These are phyloP conservation scores for Tetanocera ferruginea DNA, from an alignment of 2,888 invertebrate species.

Conservation along the genomic window DNA sequence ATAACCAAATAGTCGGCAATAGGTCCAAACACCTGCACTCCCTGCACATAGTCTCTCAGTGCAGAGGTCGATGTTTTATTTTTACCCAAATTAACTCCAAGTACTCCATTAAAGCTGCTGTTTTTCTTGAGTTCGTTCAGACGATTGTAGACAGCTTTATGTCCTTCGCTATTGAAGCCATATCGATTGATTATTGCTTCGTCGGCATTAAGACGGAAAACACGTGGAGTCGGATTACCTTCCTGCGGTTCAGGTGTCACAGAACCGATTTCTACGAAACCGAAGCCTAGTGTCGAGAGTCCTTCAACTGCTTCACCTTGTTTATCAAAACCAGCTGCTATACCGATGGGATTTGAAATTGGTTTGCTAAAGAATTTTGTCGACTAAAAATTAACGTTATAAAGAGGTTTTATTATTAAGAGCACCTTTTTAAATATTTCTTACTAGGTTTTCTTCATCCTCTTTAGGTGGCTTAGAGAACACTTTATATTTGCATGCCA, in stretches of 20 bases:
- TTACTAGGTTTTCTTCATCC: slow-evolving; percentile 50
- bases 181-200: slow-evolving; percentile 93
- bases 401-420: neutral
- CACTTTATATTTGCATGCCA: slow-evolving; percentile 81
- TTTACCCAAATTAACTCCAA: slow-evolving; percentile 97
- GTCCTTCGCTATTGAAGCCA: slow-evolving; percentile 97
- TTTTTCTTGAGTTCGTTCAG: slow-evolving; percentile 73
- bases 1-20: slow-evolving; percentile 96
- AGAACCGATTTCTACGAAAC: slow-evolving; percentile 96
- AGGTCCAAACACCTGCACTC: slow-evolving; percentile 84
- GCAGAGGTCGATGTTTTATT: slow-evolving; percentile 88
- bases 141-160: slow-evolving; percentile 79
- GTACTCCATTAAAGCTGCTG: slow-evolving; percentile 73
- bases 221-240: slow-evolving; percentile 93
- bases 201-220: slow-evolving; percentile 89
- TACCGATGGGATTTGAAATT: slow-evolving; percentile 92
- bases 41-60: slow-evolving; percentile 85
- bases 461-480: slow-evolving; percentile 72
- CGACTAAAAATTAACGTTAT: slow-evolving; percentile 70
- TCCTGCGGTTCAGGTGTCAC: slow-evolving; percentile 94
- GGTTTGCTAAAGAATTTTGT: slow-evolving; percentile 79
- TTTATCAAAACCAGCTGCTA: slow-evolving; percentile 99
- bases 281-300: slow-evolving; percentile 88
- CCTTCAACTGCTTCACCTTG: slow-evolving; percentile 92
- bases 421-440: neutral